Conservation (phyloP, 2,888 invertebrate species). For the Micoletzkya japonica region DNA sequence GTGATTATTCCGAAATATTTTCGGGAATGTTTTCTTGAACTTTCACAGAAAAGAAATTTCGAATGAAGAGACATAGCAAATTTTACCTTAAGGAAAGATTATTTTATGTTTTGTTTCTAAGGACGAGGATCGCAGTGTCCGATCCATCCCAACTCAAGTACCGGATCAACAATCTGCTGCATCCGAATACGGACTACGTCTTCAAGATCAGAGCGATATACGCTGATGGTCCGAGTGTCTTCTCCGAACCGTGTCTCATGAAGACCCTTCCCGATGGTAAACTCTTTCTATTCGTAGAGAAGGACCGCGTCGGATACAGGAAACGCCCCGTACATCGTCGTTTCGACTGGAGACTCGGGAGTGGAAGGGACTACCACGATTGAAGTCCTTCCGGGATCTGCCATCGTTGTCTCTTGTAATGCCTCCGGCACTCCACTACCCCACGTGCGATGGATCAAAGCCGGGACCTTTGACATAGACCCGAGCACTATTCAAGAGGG, state of each 20-base stretch:
- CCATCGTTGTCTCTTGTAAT: conserved; percentile 58
- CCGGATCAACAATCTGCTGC: conserved; percentile 50
- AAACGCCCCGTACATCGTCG: conserved; percentile 58
- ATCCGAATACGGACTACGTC: conserved; percentile 61
- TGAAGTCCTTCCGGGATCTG: conserved; percentile 59
- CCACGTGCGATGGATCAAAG: conserved; percentile 61
- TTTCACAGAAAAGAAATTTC: neutral
- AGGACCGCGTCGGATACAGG: conserved; percentile 36
- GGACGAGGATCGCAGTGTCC: conserved; percentile 49
- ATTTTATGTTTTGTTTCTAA: conserved; percentile 21
- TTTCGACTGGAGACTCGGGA: conserved; percentile 59
- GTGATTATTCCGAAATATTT: neutral
- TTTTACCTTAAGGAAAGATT: neutral
- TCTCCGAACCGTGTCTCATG: conserved; percentile 63
- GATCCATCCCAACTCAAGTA: conserved; percentile 50
- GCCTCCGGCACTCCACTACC: conserved; percentile 60
- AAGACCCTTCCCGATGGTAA: conserved; percentile 61
- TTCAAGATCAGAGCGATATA: conserved; percentile 63
- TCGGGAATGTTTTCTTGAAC: neutral
- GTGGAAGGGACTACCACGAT: conserved; percentile 54
- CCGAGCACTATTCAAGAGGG: conserved; percentile 56
- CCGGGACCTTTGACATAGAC: conserved; percentile 58
- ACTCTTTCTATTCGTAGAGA: neutral
- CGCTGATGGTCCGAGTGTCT: conserved; percentile 60
- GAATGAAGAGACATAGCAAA: neutral